Percentiles rank a stretch among this genome's conserved stretches.
phyloP scores from a whole-genome alignment of 2,113 vertebrate species.

The Varanus salvator region DNA sequence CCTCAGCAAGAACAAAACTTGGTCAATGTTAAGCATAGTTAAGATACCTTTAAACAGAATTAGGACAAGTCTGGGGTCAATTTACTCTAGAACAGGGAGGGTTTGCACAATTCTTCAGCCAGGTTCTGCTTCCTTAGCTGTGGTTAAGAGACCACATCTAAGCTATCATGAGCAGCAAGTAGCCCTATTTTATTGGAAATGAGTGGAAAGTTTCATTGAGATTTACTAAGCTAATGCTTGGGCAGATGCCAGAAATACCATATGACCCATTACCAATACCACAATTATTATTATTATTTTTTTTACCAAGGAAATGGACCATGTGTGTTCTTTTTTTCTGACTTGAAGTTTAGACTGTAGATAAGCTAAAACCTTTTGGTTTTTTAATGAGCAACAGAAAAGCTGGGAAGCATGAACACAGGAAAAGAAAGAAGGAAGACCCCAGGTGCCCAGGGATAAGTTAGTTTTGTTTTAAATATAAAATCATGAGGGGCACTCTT shows the following conservation, averaged over 20 bases:
- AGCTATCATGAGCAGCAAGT: background rate
- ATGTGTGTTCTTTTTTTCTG: background rate
- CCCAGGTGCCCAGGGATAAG: background rate
- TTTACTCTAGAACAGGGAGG: background rate
- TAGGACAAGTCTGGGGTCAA: background rate
- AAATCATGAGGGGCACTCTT: background rate
- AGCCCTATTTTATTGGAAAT: background rate
- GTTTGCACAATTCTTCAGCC: background rate
- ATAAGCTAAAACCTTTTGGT: background rate
- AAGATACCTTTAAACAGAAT: background rate
- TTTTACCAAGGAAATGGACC: constrained; percentile 43
- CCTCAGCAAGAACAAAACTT: background rate
- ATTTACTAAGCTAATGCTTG: constrained; percentile 26
- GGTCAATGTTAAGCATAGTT: background rate
- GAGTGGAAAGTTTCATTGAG: background rate
- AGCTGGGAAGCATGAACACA: background rate
- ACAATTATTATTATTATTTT: constrained; percentile 27
- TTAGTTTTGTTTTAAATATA: background rate
- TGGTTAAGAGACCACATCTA: background rate
- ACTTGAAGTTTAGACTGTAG: background rate
- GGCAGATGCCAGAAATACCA: constrained; percentile 2
- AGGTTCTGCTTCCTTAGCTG: background rate
- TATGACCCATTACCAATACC: background rate
- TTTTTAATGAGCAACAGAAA: background rate
- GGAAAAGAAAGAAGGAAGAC: background rate